phyloP scores from a whole-genome alignment of 2,113 vertebrate species.

The Aldabrachelys gigantea region DNA sequence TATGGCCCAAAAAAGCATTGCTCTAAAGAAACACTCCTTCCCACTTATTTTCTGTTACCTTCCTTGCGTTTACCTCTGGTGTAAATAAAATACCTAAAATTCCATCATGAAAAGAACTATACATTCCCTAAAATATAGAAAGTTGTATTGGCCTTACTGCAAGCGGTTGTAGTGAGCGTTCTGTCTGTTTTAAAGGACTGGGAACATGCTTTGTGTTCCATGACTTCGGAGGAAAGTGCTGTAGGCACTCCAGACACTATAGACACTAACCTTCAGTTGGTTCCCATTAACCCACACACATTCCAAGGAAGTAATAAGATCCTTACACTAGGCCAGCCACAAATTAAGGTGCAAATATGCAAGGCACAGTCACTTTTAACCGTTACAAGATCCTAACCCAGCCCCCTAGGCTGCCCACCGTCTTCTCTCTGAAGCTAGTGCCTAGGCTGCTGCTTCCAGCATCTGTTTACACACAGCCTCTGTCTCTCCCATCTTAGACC shows the following conservation, averaged over 20 bases:
- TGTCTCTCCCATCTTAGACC: neutral
- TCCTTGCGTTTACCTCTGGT: neutral
- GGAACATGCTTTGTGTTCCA: neutral
- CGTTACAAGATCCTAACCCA: neutral
- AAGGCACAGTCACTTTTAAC: neutral
- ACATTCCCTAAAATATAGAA: neutral
- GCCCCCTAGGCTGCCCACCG: neutral
- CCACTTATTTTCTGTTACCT: neutral
- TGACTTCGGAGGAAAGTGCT: neutral
- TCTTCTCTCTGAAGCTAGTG: neutral
- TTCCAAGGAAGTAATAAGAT: neutral
- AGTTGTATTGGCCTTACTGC: neutral
- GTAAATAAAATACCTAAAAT: neutral
- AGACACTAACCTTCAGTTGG: neutral
- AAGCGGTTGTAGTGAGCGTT: neutral
- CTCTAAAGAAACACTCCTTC: neutral
- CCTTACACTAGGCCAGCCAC: neutral
- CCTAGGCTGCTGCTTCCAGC: fast-evolving
- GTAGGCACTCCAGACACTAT: neutral
- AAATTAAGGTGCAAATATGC: neutral
- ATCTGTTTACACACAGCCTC: neutral
- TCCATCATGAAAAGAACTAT: neutral
- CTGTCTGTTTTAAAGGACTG: neutral
- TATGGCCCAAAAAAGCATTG: neutral
- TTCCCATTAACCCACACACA: neutral